phyloP scores from a whole-genome alignment of 2,888 invertebrate species.

The Cephus rjabovi region DNA sequence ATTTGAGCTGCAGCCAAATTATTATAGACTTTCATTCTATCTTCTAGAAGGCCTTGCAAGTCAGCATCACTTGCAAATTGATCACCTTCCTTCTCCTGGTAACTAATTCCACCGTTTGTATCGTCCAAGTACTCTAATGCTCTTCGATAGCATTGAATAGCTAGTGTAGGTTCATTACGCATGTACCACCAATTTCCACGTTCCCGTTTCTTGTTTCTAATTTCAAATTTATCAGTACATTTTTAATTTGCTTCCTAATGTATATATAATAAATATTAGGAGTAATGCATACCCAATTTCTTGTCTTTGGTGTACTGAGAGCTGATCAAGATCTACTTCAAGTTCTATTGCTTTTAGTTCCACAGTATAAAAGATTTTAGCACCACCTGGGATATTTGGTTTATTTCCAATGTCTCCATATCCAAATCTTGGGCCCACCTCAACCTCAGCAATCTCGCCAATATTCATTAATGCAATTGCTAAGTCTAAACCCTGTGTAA shows the following conservation, averaged over 20 bases:
- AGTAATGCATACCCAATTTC: constrained; percentile 76
- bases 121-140: constrained; percentile 86
- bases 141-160: constrained; percentile 88
- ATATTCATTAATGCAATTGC: constrained; percentile 86
- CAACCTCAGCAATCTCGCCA: constrained; percentile 81
- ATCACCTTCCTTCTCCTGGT: constrained; percentile 69
- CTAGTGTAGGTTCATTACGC: constrained; percentile 82
- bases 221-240: constrained; percentile 4
- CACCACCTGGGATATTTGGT: constrained; percentile 76
- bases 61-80: constrained; percentile 70
- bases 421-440: constrained; percentile 83
- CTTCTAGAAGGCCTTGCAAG: constrained; percentile 78
- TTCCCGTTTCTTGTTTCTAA: constrained; percentile 80
- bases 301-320: constrained; percentile 77
- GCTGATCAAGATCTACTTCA: constrained; percentile 76
- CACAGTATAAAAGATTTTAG: constrained; percentile 77
- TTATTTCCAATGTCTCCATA: constrained; percentile 81
- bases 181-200: constrained; percentile 93
- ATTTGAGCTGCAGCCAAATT: constrained; percentile 94
- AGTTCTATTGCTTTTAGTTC: constrained; percentile 77
- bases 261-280: constrained; percentile 14
- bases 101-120: constrained; percentile 74
- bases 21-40: constrained; percentile 86
- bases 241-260: constrained; percentile 4
- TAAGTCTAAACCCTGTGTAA: constrained; percentile 83